Evolutionary conservation across 2,797 vertebrate genomes (phyloP).

Genomic region (Sciurus vulgaris): DNA sequence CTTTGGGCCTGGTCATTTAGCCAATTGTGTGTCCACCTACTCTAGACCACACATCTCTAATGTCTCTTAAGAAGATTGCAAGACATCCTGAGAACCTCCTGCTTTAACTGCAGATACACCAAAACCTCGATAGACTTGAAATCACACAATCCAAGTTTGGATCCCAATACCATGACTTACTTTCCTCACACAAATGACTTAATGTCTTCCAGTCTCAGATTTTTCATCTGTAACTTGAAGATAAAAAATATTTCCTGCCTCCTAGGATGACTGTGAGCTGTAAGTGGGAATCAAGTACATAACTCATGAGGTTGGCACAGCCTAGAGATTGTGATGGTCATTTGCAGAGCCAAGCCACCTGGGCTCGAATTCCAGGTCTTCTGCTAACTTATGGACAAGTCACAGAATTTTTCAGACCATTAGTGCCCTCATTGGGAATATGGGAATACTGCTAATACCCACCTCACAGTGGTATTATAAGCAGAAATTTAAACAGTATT

Average conservation of each 20-base stretch:
- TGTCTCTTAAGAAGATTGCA: background rate
- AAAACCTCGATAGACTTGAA: background rate
- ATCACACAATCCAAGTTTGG: background rate
- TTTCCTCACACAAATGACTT: background rate
- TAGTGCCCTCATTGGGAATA: background rate
- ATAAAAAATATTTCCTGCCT: background rate
- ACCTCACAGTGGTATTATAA: background rate
- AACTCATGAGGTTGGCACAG: background rate
- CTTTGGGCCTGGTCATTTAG: background rate
- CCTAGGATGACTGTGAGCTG: background rate
- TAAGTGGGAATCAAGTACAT: background rate
- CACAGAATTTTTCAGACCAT: background rate
- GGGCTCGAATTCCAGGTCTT: background rate
- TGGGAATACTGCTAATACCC: background rate
- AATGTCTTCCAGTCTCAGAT: background rate
- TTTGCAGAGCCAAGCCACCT: background rate
- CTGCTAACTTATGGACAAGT: background rate
- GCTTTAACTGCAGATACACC: background rate
- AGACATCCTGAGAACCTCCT: background rate
- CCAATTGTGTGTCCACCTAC: background rate
- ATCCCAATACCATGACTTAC: background rate
- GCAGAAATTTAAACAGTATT: background rate
- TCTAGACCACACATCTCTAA: background rate
- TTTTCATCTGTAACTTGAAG: background rate
- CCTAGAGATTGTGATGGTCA: background rate